phyloP scores from a whole-genome alignment of 2,888 invertebrate species.

The Maniola hyperantus region DNA sequence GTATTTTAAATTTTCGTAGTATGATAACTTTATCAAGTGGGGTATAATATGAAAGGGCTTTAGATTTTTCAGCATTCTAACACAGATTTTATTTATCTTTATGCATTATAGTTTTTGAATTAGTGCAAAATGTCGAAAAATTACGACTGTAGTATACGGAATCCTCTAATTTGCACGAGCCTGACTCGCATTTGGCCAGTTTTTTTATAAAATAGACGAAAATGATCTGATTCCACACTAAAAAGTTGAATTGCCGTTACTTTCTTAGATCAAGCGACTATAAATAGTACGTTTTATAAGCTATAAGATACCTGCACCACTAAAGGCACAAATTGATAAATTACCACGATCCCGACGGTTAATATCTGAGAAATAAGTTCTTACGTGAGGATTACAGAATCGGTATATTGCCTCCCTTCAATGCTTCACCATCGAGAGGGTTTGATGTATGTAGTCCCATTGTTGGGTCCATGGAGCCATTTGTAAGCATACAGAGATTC shows the following conservation, averaged over 20 bases:
- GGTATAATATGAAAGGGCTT: no score
- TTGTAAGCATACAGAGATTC: conserved; percentile 53
- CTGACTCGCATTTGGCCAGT: no score
- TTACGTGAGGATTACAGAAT: conserved; percentile 64
- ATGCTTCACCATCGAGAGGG: conserved; percentile 21
- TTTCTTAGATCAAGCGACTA: conserved; percentile 3
- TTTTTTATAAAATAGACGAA: neutral
- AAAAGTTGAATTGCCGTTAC: conserved; percentile 19
- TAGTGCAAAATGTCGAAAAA: no score
- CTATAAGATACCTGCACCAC: conserved; percentile 40
- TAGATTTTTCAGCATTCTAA: no score
- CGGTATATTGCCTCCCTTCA: conserved; percentile 32
- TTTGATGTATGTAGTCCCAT: conserved; percentile 36
- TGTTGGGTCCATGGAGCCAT: conserved; percentile 36
- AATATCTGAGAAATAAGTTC: conserved; percentile 68
- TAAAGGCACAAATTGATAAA: conserved; percentile 67
- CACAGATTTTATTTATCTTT: no score
- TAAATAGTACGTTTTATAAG: conserved; percentile 37
- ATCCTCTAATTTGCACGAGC: no score
- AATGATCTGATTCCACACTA: neutral
- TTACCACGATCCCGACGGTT: conserved; percentile 60
- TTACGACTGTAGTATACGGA: no score
- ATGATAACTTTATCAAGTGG: no score
- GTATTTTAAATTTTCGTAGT: no score
- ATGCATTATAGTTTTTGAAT: no score